Evolutionary conservation across 2,888 invertebrate species (phyloP).

Genomic region (Nemurella pictetii): DNA sequence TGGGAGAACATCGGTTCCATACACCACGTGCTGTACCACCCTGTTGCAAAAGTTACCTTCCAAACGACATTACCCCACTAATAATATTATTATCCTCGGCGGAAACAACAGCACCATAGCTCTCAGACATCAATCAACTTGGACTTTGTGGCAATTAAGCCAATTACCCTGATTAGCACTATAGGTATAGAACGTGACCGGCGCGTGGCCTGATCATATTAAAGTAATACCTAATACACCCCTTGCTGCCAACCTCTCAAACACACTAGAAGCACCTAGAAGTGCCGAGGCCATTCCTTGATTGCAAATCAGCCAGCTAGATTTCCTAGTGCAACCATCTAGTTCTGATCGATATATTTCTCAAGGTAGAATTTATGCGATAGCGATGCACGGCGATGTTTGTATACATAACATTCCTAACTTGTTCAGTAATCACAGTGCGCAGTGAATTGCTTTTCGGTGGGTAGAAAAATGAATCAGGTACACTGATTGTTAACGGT

Average conservation of each 20-base stretch:
- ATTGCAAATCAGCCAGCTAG: background rate
- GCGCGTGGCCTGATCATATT: background rate
- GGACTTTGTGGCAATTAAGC: slow-evolving; percentile 20
- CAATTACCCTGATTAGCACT: slow-evolving; percentile 10
- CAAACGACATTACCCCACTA: background rate
- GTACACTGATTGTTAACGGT: too few species aligned
- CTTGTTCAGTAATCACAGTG: too few species aligned
- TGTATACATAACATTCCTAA: background rate
- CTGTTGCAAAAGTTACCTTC: too few species aligned
- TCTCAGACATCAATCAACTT: slow-evolving; percentile 2
- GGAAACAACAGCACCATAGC: background rate
- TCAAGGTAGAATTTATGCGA: background rate
- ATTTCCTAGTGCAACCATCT: background rate
- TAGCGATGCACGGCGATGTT: too few species aligned
- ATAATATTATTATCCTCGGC: background rate
- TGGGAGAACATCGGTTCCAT: too few species aligned
- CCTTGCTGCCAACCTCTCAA: too few species aligned
- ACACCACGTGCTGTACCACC: too few species aligned
- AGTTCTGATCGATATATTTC: background rate
- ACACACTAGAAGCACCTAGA: too few species aligned
- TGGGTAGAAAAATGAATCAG: too few species aligned
- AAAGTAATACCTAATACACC: background rate
- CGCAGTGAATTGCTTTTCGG: too few species aligned
- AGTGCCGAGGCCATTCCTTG: background rate
- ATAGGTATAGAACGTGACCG: background rate